phyloP scores from a whole-genome alignment of 2,888 invertebrate genomes.

The Lottia scabra region DNA sequence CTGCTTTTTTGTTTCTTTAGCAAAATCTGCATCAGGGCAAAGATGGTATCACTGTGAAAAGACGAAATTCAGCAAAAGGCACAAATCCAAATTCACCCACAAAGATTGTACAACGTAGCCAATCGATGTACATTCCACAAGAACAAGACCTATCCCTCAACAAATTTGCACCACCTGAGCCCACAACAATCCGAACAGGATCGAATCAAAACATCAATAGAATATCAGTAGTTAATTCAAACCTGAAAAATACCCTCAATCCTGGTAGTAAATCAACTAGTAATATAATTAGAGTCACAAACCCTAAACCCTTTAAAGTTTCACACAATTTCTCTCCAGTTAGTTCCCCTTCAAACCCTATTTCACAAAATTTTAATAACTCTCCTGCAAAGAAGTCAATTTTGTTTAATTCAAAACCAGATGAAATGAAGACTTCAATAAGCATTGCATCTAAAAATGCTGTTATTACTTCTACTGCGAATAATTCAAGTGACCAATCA shows the following conservation, averaged over 20 bases:
- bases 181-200: neutral
- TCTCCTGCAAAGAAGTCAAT: neutral
- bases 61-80: constrained; percentile 29
- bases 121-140: constrained; percentile 28
- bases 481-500: neutral
- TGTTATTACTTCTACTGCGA: neutral
- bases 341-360: neutral
- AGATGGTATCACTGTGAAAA: constrained; percentile 21
- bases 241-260: constrained; percentile 9
- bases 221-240: constrained; percentile 6
- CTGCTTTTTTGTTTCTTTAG: constrained; percentile 20
- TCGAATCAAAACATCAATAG: neutral
- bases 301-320: neutral
- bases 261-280: neutral
- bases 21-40: constrained; percentile 31
- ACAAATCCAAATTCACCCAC: constrained; percentile 13
- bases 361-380: neutral
- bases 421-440: neutral
- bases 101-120: constrained; percentile 29
- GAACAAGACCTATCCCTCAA: neutral
- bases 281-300: neutral
- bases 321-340: neutral
- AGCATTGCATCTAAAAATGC: constrained; percentile 15
- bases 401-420: neutral
- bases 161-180: neutral